phyloP scores from a whole-genome alignment of 2,797 vertebrate species.

The Esox masquinongy region DNA sequence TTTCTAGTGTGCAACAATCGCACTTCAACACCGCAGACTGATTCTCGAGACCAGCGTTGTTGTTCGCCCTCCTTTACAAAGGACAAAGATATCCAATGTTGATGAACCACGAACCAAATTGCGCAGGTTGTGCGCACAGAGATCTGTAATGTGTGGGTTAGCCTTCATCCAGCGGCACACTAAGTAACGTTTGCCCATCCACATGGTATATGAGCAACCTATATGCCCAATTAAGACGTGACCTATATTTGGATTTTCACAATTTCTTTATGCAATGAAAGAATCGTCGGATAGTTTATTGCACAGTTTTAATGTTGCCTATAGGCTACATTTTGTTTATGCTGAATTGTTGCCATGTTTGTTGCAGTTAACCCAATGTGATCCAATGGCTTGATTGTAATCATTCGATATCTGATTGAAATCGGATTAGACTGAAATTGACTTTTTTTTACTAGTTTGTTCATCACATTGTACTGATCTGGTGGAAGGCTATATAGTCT shows the following conservation, averaged over 20 bases:
- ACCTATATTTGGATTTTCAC: conserved; percentile 33
- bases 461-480: neutral
- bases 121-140: conserved; percentile 68
- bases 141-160: conserved; percentile 50
- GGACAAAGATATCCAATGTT: conserved; percentile 52
- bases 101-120: conserved; percentile 64
- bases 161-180: conserved; percentile 39
- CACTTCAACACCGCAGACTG: conserved; percentile 2
- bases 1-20: conserved; percentile 27
- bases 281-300: neutral
- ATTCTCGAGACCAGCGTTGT: conserved; percentile 46
- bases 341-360: neutral
- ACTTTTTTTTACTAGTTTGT: neutral
- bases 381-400: neutral
- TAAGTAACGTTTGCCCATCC: conserved; percentile 46
- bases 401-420: neutral
- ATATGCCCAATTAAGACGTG: conserved; percentile 47
- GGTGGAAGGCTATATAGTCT: neutral
- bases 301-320: neutral
- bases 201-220: conserved; percentile 50
- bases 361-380: neutral
- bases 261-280: neutral
- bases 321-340: neutral
- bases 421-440: neutral
- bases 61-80: conserved; percentile 48